Evolutionary conservation across 53 echinoderm and acorn worm genomes (phyloP), one percentile per base, ranked within the genome.

Genomic region (Pentamera pediparva): DNA sequence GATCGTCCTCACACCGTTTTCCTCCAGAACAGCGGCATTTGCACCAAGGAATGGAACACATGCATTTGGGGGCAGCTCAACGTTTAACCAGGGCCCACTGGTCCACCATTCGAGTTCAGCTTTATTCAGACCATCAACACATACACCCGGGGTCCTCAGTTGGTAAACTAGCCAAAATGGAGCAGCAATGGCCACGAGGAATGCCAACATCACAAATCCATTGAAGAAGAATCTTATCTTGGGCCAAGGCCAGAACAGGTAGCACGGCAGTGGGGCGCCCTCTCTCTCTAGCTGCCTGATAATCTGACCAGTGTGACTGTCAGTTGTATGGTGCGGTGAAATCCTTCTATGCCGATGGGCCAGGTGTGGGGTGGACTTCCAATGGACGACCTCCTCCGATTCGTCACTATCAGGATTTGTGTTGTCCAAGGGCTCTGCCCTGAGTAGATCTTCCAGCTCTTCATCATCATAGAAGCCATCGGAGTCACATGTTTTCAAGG

Each of bases 231-330:
- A 30, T 45, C 67, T 67, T 28, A 67, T 67, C 38, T 38, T 38
- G 10, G 67, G 29, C 67, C 67, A 67, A 24, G 67, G 67, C 67
- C 67, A 67, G 29, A 67, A 67, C 39, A 67, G 1, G 28, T 67
- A 67, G 6, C 26, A 29, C 9, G 67, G 67, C 9, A 67, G 24
- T 0, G 43, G 29, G 5, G 67, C 13, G 40, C 45, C 67, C 30
- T 67, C 67, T 8, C 45, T 39, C 18, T 67, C 43, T 39, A 37
- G 45, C 27, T 45, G 13, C 7, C 30, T 39, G 41, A 41, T 45
- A 25, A 67, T 67, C 38, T 67, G 67, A 22, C 47, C 39, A 30
- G 45, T 29, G 27, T 43, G 26, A 28, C 67, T 67, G 24, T 39
- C 39, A 37, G 67, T 3, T 67, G 67, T 41, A 47, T 43, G 67